Evolutionary conservation across 2,797 vertebrate species (phyloP), one percentile per base, ranked within the genome.

Genomic region (Spheniscus humboldti): DNA sequence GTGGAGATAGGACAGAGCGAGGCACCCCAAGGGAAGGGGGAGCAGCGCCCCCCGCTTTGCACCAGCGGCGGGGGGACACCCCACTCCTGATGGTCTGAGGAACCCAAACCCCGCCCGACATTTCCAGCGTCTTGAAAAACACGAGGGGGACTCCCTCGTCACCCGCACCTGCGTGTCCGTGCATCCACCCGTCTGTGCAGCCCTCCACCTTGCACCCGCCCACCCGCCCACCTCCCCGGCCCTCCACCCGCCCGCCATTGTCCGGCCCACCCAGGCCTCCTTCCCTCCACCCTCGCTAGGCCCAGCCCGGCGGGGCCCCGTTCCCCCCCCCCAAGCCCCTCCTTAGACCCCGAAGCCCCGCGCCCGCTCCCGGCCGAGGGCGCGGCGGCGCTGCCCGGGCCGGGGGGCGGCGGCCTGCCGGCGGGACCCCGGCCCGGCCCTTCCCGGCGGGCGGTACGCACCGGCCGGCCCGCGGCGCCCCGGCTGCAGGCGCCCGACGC

Each of bases 101-200:
- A 24, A 11, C 0, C 43, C 75, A 4, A 52, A 31, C 39, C n/a
- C 47, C 33, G 25, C 18, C 52, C 27, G 3, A 7, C 43, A 0
- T 27, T 50, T 3, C 19, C 62, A 47, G n/a, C 0, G 35, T 0
- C 33, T 19, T 1, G 31, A 23, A 37, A 17, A 12, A 13, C 52
- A 18, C 16, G 3, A 27, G 15, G 22, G 43, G 19, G 14, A 9
- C 43, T 7, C 33, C 41, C 20, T 20, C 69, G 9, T 0, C 45
- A 39, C 5, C 41, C 59, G 18, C 59, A 25, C 37, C 53, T 6
- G 50, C 27, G 22, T 2, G 47, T 11, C 23, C 18, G 20, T 16
- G 50, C 13, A 8, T 8, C 68, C 69, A 4, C 4, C 35, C 50
- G 11, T 9, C 27, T 7, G n/a, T 19, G 52, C 22, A 14, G 8